Conservation (phyloP, 2,888 invertebrate genomes). For the Pandemis corylana region DNA sequence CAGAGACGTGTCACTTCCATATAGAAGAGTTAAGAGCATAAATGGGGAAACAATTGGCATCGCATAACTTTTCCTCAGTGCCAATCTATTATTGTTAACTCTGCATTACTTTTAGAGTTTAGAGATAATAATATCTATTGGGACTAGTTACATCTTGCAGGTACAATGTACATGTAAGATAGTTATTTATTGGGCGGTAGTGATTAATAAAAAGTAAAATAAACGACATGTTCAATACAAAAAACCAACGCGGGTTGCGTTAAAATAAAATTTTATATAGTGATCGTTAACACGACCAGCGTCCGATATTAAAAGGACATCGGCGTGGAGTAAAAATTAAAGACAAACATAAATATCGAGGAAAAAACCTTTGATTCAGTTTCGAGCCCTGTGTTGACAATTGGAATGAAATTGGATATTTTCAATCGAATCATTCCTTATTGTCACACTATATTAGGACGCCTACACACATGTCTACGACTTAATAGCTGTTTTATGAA, state of each 20-base stretch:
- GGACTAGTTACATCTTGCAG: too few species aligned
- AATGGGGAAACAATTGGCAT: too few species aligned
- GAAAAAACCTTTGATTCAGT: conserved; percentile 74
- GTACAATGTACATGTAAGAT: conserved; percentile 26
- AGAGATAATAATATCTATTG: too few species aligned
- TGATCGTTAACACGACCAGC: conserved; percentile 80
- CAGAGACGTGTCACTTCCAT: too few species aligned
- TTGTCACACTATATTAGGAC: conserved; percentile 63
- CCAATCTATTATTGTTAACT: too few species aligned
- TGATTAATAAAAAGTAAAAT: conserved; percentile 78
- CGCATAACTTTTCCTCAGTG: too few species aligned
- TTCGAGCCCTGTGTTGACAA: conserved; percentile 70
- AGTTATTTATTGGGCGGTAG: conserved; percentile 52
- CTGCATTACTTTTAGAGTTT: too few species aligned
- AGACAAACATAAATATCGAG: conserved; percentile 80
- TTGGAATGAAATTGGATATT: conserved; percentile 80
- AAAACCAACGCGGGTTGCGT: conserved; percentile 69
- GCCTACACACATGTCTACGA: conserved; percentile 57
- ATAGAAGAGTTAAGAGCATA: too few species aligned
- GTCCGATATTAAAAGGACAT: conserved; percentile 81
- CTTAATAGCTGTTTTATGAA: conserved; percentile 73
- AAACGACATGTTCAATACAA: conserved; percentile 77
- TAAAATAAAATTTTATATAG: conserved; percentile 83
- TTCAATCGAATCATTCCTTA: conserved; percentile 65
- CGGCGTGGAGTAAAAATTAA: conserved; percentile 81